Conservation (phyloP, 1,140 invertebrate genomes). For the Drosophila lacteicornis region DNA sequence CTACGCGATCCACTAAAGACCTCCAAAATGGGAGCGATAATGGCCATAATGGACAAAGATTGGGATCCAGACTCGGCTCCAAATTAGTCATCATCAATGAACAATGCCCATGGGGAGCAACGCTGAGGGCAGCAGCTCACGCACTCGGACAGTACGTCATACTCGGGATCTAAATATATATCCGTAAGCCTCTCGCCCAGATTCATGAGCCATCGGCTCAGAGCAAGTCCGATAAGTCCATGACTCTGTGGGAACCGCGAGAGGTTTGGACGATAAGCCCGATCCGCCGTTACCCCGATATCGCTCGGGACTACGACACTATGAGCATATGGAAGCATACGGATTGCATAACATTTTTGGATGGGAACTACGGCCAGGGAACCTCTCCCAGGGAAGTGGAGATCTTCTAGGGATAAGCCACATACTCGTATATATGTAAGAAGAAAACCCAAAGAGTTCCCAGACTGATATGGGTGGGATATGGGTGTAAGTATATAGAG, state of each 20-base stretch:
- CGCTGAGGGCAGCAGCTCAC: conserved; percentile 11
- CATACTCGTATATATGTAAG: no score
- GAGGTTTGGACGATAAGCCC: conserved; percentile 14
- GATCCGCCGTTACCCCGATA: background rate
- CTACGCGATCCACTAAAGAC: conserved; percentile 56
- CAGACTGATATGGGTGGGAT: conserved; percentile 19
- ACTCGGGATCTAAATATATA: conserved; percentile 26
- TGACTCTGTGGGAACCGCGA: conserved; percentile 33
- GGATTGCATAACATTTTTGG: conserved; percentile 20
- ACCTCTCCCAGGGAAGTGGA: conserved; percentile 18
- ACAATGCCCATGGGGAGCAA: conserved; percentile 20
- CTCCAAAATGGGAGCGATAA: conserved; percentile 63
- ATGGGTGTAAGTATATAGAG: background rate
- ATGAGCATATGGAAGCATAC: background rate
- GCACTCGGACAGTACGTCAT: conserved; percentile 21
- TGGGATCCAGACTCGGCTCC: background rate
- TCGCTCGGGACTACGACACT: background rate
- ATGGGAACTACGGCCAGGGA: conserved; percentile 22
- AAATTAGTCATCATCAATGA: conserved; percentile 55
- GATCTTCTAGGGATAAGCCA: conserved; percentile 1
- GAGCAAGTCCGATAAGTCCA: conserved; percentile 3
- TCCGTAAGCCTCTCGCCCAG: background rate
- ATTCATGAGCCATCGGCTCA: conserved; percentile 17
- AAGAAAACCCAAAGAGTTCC: conserved; percentile 3
- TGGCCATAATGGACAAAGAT: conserved; percentile 34